Percentiles rank a stretch among this genome's conserved stretches.
phyloP scores from a whole-genome alignment of 2,113 vertebrate species.

The Synchiropus splendidus region DNA sequence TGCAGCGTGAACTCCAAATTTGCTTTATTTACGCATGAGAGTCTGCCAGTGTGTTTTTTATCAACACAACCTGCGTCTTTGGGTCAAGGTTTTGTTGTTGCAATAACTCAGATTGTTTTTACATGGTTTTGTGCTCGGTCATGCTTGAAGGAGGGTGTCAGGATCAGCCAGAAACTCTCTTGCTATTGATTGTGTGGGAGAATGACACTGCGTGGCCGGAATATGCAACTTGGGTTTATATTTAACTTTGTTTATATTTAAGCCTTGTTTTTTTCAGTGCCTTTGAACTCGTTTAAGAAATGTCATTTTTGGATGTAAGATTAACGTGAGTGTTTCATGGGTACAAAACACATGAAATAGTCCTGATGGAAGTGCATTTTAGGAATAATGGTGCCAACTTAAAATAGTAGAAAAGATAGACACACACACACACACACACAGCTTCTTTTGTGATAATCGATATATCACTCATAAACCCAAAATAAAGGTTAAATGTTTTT shows the following conservation, averaged over 20 bases:
- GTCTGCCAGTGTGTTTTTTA: slow-evolving; percentile 10
- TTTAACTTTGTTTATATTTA: slow-evolving; percentile 22
- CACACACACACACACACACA: no score
- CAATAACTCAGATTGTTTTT: slow-evolving; percentile 39
- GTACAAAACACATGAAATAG: no score
- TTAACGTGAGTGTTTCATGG: no score
- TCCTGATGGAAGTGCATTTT: no score
- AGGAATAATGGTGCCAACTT: no score
- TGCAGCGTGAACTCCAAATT: slow-evolving; percentile 32
- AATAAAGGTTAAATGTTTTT: no score
- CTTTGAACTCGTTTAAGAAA: no score
- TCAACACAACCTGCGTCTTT: slow-evolving; percentile 10
- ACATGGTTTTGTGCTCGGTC: slow-evolving; percentile 20
- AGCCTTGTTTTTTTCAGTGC: no score
- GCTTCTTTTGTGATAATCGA: no score
- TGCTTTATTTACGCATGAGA: slow-evolving; percentile 25
- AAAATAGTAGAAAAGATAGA: no score
- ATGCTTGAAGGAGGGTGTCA: slow-evolving; percentile 21
- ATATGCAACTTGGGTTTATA: slow-evolving; percentile 23
- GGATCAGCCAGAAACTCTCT: slow-evolving; percentile 20
- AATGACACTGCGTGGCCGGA: slow-evolving; percentile 12
- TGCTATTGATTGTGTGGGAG: slow-evolving; percentile 23
- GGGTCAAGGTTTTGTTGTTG: slow-evolving; percentile 40
- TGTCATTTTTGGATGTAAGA: no score
- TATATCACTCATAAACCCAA: no score